phyloP scores from a whole-genome alignment of 2,113 vertebrate genomes.

The Atlantisia rogersi region DNA sequence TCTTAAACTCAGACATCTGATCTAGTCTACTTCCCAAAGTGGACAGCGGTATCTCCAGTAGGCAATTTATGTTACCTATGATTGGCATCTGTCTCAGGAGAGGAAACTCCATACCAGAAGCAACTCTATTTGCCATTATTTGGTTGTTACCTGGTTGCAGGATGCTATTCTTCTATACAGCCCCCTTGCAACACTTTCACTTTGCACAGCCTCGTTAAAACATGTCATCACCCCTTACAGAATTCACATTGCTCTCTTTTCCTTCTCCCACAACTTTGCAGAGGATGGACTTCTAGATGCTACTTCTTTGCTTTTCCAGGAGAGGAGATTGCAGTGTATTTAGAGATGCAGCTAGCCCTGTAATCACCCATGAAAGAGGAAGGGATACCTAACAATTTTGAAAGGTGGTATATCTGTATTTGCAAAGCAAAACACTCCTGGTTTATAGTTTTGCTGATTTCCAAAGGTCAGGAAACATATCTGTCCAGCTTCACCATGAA shows the following conservation, averaged over 20 bases:
- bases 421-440: neutral
- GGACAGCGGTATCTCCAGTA: neutral
- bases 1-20: neutral
- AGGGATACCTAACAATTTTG: neutral
- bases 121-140: neutral
- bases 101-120: neutral
- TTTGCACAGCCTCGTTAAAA: neutral
- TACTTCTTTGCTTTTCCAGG: neutral
- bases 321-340: neutral
- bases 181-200: accelerated
- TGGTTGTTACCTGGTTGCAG: neutral
- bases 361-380: neutral
- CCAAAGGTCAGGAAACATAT: neutral
- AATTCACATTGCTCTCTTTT: neutral
- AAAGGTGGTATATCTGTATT: neutral
- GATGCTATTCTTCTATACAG: neutral
- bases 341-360: neutral
- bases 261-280: neutral
- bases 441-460: neutral
- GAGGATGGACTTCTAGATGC: neutral
- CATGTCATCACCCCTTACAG: neutral
- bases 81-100: neutral
- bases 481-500: neutral
- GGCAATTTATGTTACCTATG: neutral
- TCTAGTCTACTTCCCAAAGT: neutral